Evolutionary conservation across 2,113 vertebrate species (phyloP).

Genomic region (Pagrus major): DNA sequence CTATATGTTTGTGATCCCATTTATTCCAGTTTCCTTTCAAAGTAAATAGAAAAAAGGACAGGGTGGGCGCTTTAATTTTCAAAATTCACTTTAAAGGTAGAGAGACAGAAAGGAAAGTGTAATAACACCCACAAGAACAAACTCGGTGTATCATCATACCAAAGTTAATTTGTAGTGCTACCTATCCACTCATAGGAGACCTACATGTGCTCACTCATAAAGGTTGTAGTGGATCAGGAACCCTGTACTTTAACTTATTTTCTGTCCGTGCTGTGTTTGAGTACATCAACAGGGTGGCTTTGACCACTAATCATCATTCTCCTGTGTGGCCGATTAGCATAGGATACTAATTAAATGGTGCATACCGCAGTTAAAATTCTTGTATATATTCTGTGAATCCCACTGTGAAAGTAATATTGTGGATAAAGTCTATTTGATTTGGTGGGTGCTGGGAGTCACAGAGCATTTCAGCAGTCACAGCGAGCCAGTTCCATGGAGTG

Average conservation of each 20-base stretch:
- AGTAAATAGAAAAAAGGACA: not conserved
- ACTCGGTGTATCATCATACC: not conserved
- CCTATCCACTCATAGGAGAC: not conserved
- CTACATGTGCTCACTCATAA: conserved; percentile 8
- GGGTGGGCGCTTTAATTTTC: not conserved
- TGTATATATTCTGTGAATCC: conserved; percentile 48
- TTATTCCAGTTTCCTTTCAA: not conserved
- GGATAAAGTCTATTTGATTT: conserved; percentile 66
- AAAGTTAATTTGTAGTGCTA: conserved; percentile 10
- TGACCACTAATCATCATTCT: conserved; percentile 56
- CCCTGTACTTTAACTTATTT: conserved; percentile 10
- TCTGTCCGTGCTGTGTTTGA: conserved; percentile 28
- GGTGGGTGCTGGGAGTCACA: conserved; percentile 44
- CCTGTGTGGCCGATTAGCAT: conserved; percentile 47
- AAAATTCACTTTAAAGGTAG: not conserved
- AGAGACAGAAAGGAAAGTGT: not conserved
- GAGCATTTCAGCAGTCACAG: conserved; percentile 52
- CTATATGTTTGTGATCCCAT: not conserved
- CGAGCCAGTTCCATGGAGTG: conserved; percentile 49
- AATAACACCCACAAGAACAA: not conserved
- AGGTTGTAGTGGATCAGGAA: conserved; percentile 23
- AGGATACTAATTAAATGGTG: conserved; percentile 53
- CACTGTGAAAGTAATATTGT: conserved; percentile 60
- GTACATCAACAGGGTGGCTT: conserved; percentile 13
- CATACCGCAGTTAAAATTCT: conserved; percentile 27